Evolutionary conservation across 2,888 invertebrate genomes (phyloP).

Genomic region (Limnephilus marmoratus): DNA sequence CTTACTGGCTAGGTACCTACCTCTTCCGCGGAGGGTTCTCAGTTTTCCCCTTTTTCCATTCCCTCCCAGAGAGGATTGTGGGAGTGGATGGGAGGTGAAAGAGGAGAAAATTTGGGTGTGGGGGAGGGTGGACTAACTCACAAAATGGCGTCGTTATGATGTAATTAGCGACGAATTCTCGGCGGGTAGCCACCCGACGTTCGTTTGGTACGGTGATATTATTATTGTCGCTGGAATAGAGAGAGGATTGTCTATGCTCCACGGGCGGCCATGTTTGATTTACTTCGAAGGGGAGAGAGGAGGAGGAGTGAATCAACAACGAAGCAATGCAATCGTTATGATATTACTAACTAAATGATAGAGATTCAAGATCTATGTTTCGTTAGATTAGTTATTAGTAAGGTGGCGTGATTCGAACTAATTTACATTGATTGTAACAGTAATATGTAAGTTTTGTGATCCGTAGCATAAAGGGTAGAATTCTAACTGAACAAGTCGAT

Average conservation of each 20-base stretch:
- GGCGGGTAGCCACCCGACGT: constrained; percentile 31
- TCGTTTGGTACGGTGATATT: constrained; percentile 42
- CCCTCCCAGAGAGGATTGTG: constrained; percentile 2
- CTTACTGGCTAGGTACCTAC: background rate
- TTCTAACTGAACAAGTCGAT: too few relatives aligned
- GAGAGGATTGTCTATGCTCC: constrained; percentile 19
- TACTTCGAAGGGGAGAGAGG: background rate
- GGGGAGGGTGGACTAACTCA: constrained; percentile 65
- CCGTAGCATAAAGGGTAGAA: background rate
- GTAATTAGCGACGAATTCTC: constrained; percentile 64
- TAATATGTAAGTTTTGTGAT: background rate
- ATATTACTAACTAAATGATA: background rate
- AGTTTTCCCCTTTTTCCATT: constrained; percentile 11
- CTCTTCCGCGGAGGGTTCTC: background rate
- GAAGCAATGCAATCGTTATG: background rate
- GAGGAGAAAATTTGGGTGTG: constrained; percentile 56
- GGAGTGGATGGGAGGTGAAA: background rate
- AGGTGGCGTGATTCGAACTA: background rate
- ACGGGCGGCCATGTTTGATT: constrained; percentile 22
- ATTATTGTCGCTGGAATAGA: constrained; percentile 3
- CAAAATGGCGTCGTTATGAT: constrained; percentile 66
- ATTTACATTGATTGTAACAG: background rate
- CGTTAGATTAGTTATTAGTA: background rate
- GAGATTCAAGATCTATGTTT: background rate
- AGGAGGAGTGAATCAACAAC: background rate